phyloP scores from a whole-genome alignment of 2,113 vertebrate species.

The Rousettus leschenaultii region DNA sequence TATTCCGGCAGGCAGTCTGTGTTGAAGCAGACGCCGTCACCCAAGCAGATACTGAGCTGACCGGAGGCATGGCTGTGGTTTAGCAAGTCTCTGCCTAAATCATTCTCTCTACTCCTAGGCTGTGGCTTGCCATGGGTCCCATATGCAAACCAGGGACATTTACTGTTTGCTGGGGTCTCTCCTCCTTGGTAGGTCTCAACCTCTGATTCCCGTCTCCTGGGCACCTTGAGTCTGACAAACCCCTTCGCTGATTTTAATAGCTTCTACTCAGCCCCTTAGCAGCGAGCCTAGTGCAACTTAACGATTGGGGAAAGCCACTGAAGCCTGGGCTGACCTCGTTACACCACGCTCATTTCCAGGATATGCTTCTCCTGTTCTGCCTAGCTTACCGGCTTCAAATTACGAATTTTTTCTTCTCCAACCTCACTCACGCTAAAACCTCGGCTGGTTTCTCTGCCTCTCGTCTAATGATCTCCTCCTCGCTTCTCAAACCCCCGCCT shows the following conservation, averaged over 20 bases:
- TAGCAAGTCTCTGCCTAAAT: background rate
- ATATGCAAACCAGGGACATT: background rate
- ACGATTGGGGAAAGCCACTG: background rate
- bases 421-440: fast-evolving
- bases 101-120: background rate
- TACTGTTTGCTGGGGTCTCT: background rate
- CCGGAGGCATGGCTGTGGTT: background rate
- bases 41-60: background rate
- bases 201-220: background rate
- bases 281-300: too few relatives aligned
- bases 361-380: background rate
- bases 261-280: background rate
- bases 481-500: background rate
- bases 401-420: background rate
- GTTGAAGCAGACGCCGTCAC: background rate
- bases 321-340: background rate
- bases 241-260: background rate
- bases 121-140: background rate
- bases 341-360: too few relatives aligned
- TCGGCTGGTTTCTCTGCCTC: background rate
- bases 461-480: background rate
- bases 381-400: background rate
- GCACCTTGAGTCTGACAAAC: background rate
- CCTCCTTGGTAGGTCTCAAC: background rate
- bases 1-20: background rate